These are phyloP conservation scores for Plectropomus leopardus DNA, from an alignment of 2,113 vertebrate genomes.

Conservation along the genomic window DNA sequence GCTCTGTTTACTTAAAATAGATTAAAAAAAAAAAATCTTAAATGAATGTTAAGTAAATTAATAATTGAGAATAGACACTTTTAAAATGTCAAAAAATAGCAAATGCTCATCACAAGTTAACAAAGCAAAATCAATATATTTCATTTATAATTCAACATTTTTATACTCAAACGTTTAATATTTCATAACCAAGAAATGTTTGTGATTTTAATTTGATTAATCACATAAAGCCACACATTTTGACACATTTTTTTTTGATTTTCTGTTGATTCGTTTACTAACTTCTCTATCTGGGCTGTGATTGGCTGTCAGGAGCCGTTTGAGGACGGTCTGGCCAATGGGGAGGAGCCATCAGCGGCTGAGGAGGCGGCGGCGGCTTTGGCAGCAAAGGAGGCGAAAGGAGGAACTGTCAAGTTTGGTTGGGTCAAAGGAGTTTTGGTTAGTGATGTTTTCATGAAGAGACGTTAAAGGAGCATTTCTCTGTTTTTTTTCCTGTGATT, in stretches of 20 bases:
- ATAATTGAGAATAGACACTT: not conserved
- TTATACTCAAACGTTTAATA: too few species aligned
- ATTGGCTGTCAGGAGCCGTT: slow-evolving; percentile 89
- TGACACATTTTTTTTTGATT: too few species aligned
- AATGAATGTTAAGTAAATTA: not conserved
- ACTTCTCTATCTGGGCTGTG: not conserved
- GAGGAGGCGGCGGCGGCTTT: slow-evolving; percentile 88
- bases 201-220: not conserved
- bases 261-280: too few species aligned
- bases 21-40: not conserved
- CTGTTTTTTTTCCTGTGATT: too few species aligned
- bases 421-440: slow-evolving; percentile 99
- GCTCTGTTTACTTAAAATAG: not conserved
- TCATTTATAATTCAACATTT: too few species aligned
- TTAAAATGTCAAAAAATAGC: not conserved
- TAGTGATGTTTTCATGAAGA: slow-evolving; percentile 58
- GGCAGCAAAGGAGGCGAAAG: slow-evolving; percentile 90
- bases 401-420: slow-evolving; percentile 94
- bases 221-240: too few species aligned
- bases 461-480: not conserved
- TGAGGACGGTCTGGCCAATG: slow-evolving; percentile 92
- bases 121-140: too few species aligned
- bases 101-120: not conserved
- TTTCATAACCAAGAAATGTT: too few species aligned
- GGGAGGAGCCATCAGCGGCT: slow-evolving; percentile 91